Evolutionary conservation across 2,797 vertebrate genomes (phyloP), one percentile per base, ranked within the genome.

Genomic region (Discoglossus pictus): DNA sequence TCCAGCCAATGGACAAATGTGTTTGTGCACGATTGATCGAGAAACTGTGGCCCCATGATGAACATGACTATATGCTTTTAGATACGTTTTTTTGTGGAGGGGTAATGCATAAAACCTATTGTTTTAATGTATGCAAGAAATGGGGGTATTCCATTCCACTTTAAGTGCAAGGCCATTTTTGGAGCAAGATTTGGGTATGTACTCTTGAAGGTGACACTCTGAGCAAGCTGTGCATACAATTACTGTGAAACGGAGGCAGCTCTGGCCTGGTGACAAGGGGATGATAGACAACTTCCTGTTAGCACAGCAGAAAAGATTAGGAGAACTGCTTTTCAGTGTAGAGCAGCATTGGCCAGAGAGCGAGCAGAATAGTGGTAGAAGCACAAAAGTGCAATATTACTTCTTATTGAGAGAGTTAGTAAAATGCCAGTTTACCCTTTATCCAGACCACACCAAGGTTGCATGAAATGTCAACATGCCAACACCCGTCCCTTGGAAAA

Each of bases 261-360:
- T 18, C 74, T 77, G 79, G 76, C 80, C 10, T 0, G 9, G 36
- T 58, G 38, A 68, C 74, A 79, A 59, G 58, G 71, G 1, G 58
- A 18, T 84, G 85, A 87, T 76, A 78, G 86, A 83, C 84, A 75
- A 11, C 77, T 87, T 86, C 86, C 85, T 77, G 21, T 47, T 74
- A 0, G 61, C 46, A 16, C n/a, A 6, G 76, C 68, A 59, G 64
- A 52, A 67, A 16, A 73, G 61, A 73, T 73, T 73, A 75, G 59
- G 74, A 18, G 64, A 52, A 51, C 36, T 0, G 2, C 55, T 2
- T 3, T 61, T 66, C 16, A 43, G 68, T 68, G 72, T 68, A 18
- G n/a, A 1, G 55, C 40, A 5, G 43, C 25, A 6, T 23, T 62
- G 72, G 44, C 46, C 53, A 55, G 61, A 48, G 67, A 34, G 23